These are phyloP conservation scores for Ptilodon capucinus DNA, from an alignment of 2,888 invertebrate genomes.

Conservation along the genomic window DNA sequence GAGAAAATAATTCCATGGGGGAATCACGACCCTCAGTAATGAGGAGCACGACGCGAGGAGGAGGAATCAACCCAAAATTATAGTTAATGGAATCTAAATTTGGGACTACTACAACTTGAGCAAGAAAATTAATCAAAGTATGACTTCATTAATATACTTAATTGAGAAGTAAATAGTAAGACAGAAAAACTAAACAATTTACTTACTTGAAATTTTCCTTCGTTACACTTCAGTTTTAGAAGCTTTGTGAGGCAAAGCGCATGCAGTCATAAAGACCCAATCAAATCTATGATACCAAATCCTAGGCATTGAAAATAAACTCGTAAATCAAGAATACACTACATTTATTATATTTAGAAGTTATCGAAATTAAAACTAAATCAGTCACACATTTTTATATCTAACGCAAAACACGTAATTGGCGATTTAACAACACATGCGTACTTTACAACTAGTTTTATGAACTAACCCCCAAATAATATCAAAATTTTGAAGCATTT, in stretches of 20 bases:
- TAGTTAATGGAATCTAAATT: too few species aligned
- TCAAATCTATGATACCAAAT: slow-evolving; percentile 20
- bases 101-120: too few species aligned
- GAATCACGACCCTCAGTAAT: too few species aligned
- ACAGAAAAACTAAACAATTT: slow-evolving; percentile 24
- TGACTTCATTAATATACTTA: too few species aligned
- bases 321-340: slow-evolving; percentile 36
- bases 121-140: too few species aligned
- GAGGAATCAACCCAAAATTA: too few species aligned
- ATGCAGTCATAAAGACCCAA: slow-evolving; percentile 44
- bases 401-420: slow-evolving; percentile 47
- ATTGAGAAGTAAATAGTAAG: neutral
- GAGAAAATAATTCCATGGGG: too few species aligned
- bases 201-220: slow-evolving; percentile 43
- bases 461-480: slow-evolving; percentile 9
- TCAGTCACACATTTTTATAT: slow-evolving; percentile 71
- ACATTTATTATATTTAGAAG: slow-evolving; percentile 56
- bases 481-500: neutral
- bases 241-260: slow-evolving; percentile 61
- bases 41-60: too few species aligned
- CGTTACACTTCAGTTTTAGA: slow-evolving; percentile 30
- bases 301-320: slow-evolving; percentile 28
- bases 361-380: slow-evolving; percentile 61
- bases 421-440: slow-evolving; percentile 37
- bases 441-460: slow-evolving; percentile 31